Evolutionary conservation across 1,140 invertebrate genomes (phyloP), one percentile per base, ranked within the genome.

Genomic region (Subanguina moxae): DNA sequence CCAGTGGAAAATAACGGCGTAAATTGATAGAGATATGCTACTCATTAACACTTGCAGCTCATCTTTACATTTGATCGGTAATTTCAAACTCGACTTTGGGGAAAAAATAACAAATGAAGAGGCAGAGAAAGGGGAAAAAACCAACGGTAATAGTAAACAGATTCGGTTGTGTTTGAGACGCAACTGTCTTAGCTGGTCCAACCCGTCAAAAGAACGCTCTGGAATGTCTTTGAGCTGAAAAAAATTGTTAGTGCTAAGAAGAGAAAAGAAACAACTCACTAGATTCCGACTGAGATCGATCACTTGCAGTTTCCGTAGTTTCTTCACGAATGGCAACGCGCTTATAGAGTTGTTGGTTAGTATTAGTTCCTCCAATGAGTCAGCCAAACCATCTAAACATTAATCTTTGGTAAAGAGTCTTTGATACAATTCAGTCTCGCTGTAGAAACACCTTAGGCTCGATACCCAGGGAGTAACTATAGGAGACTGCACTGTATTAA

Each of bases 141-240:
- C 76, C 71, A 66, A 78, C 77, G 65, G 46, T 27, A 72, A 23
- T 52, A 81, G 43, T 25, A 27, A 28, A 52, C 76, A 82, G 15
- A 81, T 81, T 11, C 66, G 57, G 65, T 81, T 81, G 52, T 66
- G 57, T 45, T 68, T 65, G 45, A 81, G 59, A 25, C 79, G 70
- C 8, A 81, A 23, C 52, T 78, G 75, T 21, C 45, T 38, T n/a
- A 81, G 56, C 19, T 70, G 28, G 9, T 67, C 38, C 13, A 80
- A 62, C n/a, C 75, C 78, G 25, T 62, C 30, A 67, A 80, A 68
- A 1, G 48, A 59, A 21, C 64, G 48, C 7, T 82, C 80, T 5
- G 68, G 56, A 58, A 80, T 42, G 17, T 75, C 65, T 15, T 64
- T 64, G 17, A 82, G 32, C 75, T 77, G 59, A 70, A 76, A 38